Percentiles rank a stretch among this genome's conserved stretches.
Evolutionary conservation across 1,140 invertebrate genomes (phyloP).

Genomic region (Drosophila santomea): DNA sequence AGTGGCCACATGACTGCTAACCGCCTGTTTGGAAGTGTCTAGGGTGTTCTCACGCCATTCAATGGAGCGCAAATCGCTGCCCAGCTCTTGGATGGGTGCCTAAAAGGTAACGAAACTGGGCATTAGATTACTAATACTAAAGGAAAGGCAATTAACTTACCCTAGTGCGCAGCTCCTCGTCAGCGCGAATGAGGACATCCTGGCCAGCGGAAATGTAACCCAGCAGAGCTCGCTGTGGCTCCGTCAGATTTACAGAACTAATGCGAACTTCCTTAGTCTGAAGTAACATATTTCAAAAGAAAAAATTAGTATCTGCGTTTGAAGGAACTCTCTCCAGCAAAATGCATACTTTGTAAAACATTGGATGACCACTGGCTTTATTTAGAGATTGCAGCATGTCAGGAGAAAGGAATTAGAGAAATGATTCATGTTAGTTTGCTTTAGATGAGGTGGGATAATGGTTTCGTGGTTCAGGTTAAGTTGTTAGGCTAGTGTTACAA

Average conservation of each 20-base stretch:
- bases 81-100: slow-evolving; percentile 89
- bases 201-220: slow-evolving; percentile 95
- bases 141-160: slow-evolving; percentile 23
- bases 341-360: slow-evolving; percentile 77
- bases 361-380: slow-evolving; percentile 62
- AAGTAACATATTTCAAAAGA: neutral
- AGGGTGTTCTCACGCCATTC: slow-evolving; percentile 97
- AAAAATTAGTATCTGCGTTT: neutral
- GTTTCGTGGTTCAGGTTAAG: slow-evolving; percentile 13
- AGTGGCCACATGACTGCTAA: slow-evolving; percentile 97
- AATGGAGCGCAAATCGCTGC: slow-evolving; percentile 92
- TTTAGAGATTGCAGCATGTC: slow-evolving; percentile 68
- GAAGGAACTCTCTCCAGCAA: neutral
- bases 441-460: slow-evolving; percentile 18
- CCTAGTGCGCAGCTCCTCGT: slow-evolving; percentile 91
- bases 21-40: slow-evolving; percentile 98
- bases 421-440: slow-evolving; percentile 46
- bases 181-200: slow-evolving; percentile 93
- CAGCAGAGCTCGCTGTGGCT: slow-evolving; percentile 96
- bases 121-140: neutral
- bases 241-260: slow-evolving; percentile 91
- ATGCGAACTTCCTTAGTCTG: slow-evolving; percentile 94
- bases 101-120: slow-evolving; percentile 58
- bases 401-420: slow-evolving; percentile 34
- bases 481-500: slow-evolving; percentile 16